Evolutionary conservation across 2,797 vertebrate genomes (phyloP), one percentile per base, ranked within the genome.

Genomic region (Rhabdophis nuchalis): DNA sequence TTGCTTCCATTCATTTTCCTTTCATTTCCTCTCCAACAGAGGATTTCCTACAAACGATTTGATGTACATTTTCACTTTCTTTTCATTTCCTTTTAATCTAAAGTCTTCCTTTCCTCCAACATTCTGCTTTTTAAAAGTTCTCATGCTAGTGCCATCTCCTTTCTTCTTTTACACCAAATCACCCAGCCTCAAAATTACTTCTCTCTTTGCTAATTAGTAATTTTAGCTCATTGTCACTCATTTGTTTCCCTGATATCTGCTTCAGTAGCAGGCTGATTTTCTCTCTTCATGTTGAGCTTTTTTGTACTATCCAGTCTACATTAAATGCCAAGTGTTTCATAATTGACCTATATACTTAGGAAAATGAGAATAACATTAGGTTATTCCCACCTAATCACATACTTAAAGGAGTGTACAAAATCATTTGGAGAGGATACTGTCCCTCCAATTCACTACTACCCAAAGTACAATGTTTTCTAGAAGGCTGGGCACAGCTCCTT

Each of bases 71-170:
- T 89, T 86, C 23, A 36, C 64, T 60, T 8, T 32, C 29, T 88
- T 89, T 93, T 58, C 50, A 88, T 29, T 46, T 77, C 87, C 12
- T 46, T 60, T 92, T 57, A 90, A 91, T 61, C 32, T 52, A 9
- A 82, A 12, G 1, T 58, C 12, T 64, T 87, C 9, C 53, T 61
- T 64, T 41, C 10, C 25, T 86, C 25, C 27, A 92, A 29, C 87
- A 41, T 16, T 57, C 13, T n/a, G 88, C 64, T 57, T 32, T 68
- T 91, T 92, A 56, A 25, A n/a, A 46, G 4, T 85, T 89, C 86
- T 88, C 77, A 13, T 46, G 61, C 12, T 56, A 85, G 36, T 88
- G 9, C 36, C 56, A 25, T 82, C 36, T 50, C 52, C 46, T 58
- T 41, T 91, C 32, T 32, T 52, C 16, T 25, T 64, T 88, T 68